Base-by-base conservation (phyloP, 2,888 invertebrate genomes). In the Tenthredo distinguenda region DNA sequence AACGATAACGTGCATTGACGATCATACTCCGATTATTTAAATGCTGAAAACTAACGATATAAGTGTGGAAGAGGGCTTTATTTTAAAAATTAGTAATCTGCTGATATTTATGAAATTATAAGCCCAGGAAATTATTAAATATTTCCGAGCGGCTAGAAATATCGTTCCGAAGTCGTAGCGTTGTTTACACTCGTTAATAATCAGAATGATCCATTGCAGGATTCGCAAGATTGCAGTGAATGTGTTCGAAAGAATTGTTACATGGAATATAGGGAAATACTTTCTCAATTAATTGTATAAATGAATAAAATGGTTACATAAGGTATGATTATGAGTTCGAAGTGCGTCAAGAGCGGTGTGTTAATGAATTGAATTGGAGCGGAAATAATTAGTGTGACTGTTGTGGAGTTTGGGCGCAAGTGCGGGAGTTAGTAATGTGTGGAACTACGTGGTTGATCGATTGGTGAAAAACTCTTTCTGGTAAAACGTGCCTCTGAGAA, bases 301-400 rank as follows among this genome's bases (percentile, higher is more conserved):
- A 62, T 26, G 62, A 26, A 62, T 6, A 3, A 12, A 21, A 62
- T 10, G 26, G 62, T 26, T 21, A 12, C 62, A 26, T 12, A 10
- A 2, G 26, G 26, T 12, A 9, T 62, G 3, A 26, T 26, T 26
- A 26, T 62, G 26, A 26, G 26, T 21, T 12, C 62, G 62, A 26
- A 62, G 62, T 62, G 62, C 62, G 62, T 62, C 62, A 62, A 26
- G 62, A 26, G 62, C 21, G 26, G 62, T 62, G 62, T 62, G 26
- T 62, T 26, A 62, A 62, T 62, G 21, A 62, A 62, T 62, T 26
- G 26, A 62, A 26, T 62, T 62, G 12, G 26, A 62, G 62, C 62
- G 62, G 62, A 62, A 62, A 62, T 62, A 62, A 62, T 26, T 55
- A 55, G 62, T 10, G 26, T 12, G 21, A 21, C 3, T 26, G 2